Evolutionary conservation across 1,140 invertebrate species (phyloP).

Genomic region (Drosophila willistoni): DNA sequence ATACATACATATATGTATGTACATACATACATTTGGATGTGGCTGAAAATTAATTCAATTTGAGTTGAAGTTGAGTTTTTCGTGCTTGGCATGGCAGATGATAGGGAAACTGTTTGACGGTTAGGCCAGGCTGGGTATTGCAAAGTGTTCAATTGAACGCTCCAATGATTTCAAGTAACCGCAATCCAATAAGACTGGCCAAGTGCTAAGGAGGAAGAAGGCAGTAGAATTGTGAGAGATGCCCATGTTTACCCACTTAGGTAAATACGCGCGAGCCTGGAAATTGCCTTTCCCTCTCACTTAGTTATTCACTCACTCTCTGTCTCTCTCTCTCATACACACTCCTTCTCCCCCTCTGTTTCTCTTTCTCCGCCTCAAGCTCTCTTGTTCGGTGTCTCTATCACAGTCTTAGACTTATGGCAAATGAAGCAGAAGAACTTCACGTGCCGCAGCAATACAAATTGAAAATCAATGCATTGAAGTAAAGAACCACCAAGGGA

Average conservation of each 20-base stretch:
- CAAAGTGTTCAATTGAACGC: conserved; percentile 24
- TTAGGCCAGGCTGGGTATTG: conserved; percentile 22
- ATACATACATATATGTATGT: neutral
- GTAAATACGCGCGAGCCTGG: conserved; percentile 48
- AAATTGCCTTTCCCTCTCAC: conserved; percentile 2
- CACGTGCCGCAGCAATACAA: conserved; percentile 72
- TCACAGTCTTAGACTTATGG: conserved; percentile 15
- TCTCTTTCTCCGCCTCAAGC: neutral
- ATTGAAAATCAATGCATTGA: conserved; percentile 71
- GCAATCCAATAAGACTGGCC: conserved; percentile 13
- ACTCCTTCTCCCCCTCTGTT: no score
- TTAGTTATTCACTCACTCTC: neutral
- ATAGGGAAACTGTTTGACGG: conserved; percentile 22
- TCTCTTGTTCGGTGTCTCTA: conserved; percentile 6
- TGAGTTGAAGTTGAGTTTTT: conserved; percentile 4
- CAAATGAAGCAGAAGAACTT: conserved; percentile 75
- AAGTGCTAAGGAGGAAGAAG: conserved; percentile 3
- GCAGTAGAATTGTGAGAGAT: conserved; percentile 13
- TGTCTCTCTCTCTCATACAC: neutral
- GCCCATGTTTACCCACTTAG: conserved; percentile 66
- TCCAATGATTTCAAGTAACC: conserved; percentile 35
- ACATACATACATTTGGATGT: conserved; percentile 9
- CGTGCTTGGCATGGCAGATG: conserved; percentile 43
- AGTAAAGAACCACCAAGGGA: conserved; percentile 19
- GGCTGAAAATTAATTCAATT: conserved; percentile 67